Evolutionary conservation across 1,140 invertebrate genomes (phyloP).

Genomic region (Leptestheria dahalacensis): DNA sequence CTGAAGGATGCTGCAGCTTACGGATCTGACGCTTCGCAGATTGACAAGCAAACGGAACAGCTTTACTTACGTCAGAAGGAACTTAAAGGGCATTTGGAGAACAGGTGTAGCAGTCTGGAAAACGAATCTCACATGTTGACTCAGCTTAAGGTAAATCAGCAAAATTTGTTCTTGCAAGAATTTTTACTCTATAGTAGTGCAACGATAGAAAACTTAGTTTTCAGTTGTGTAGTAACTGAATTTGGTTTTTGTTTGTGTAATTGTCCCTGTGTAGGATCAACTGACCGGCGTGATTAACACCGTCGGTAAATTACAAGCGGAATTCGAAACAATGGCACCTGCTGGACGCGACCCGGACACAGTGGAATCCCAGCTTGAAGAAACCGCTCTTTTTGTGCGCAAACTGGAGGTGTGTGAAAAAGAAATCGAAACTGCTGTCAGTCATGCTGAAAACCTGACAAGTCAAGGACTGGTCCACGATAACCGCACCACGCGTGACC

Average conservation of each 20-base stretch:
- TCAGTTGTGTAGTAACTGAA: too few species aligned
- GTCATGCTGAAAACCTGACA: conserved; percentile 57
- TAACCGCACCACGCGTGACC: conserved; percentile 54
- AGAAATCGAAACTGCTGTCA: conserved; percentile 51
- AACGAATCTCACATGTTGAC: conserved; percentile 70
- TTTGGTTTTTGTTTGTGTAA: background rate
- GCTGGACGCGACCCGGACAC: conserved; percentile 72
- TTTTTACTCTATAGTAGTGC: too few species aligned
- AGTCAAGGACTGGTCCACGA: conserved; percentile 71
- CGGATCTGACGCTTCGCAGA: conserved; percentile 47
- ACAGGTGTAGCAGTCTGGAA: conserved; percentile 63
- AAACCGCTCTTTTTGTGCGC: conserved; percentile 48
- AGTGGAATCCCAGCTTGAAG: conserved; percentile 67
- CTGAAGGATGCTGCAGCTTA: conserved; percentile 43
- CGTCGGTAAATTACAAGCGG: conserved; percentile 60
- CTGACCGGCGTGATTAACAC: conserved; percentile 59
- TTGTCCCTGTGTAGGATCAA: conserved; percentile 39
- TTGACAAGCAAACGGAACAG: conserved; percentile 60
- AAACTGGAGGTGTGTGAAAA: conserved; percentile 36
- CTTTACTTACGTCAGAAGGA: conserved; percentile 61
- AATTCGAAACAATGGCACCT: conserved; percentile 67
- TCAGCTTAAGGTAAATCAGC: conserved; percentile 48
- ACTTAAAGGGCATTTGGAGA: conserved; percentile 56
- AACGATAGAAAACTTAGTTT: too few species aligned
- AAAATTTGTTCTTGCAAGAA: background rate